These are phyloP conservation scores for Drosophila mulleri DNA, from an alignment of 2,888 invertebrate species.

Conservation along the genomic window DNA sequence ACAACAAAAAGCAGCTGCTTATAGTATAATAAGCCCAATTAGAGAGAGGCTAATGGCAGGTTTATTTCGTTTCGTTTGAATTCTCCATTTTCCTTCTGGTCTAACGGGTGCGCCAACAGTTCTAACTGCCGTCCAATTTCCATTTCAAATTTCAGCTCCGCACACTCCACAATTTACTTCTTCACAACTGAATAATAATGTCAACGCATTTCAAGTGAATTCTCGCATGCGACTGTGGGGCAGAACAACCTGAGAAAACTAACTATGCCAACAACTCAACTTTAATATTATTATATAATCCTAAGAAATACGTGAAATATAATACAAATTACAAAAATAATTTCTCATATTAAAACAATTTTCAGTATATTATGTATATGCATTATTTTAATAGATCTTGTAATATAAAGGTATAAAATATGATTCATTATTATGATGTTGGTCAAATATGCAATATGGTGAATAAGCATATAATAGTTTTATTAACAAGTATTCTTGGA, in stretches of 20 bases:
- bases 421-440: too few species aligned
- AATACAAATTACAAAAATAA: too few species aligned
- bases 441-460: too few species aligned
- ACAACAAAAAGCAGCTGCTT: slow-evolving; percentile 20
- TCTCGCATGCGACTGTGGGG: not conserved
- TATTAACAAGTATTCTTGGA: too few species aligned
- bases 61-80: slow-evolving; percentile 45
- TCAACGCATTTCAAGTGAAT: not conserved
- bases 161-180: slow-evolving; percentile 1
- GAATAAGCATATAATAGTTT: too few species aligned
- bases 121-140: slow-evolving; percentile 23
- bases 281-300: too few species aligned
- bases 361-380: too few species aligned
- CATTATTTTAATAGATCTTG: too few species aligned
- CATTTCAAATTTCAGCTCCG: slow-evolving; percentile 1
- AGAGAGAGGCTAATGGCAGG: slow-evolving; percentile 23
- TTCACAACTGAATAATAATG: slow-evolving; percentile 4
- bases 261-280: not conserved
- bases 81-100: slow-evolving; percentile 22
- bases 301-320: too few species aligned
- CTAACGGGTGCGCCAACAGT: slow-evolving; percentile 39
- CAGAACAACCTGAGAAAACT: not conserved
- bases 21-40: slow-evolving; percentile 63
- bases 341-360: too few species aligned
- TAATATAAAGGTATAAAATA: too few species aligned